Base-by-base conservation (phyloP, 1,140 invertebrate genomes). In the Sesamia nonagrioides region DNA sequence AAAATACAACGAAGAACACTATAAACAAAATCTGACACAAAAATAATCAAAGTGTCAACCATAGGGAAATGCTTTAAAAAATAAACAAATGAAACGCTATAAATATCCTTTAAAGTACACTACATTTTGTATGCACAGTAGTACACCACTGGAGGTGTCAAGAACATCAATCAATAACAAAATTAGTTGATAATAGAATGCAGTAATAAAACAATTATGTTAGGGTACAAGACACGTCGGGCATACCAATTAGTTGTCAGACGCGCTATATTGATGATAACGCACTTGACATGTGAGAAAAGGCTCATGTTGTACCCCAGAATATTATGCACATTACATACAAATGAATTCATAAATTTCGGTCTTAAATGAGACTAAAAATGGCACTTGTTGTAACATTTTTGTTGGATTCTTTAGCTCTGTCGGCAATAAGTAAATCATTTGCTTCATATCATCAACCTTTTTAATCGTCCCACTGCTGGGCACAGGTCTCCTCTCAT, bases 131-230 rank as follows among this genome's bases (percentile, higher is more conserved):
- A 58, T 58, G 54, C 54, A 58, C 21, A 58, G 17, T 21, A 58
- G 60, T 40, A 37, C 27, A 61, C 35, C 35, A 40, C 13, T n/a
- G 0, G 33, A 61, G 60, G 35, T 61, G 60, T 61, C 60, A 61
- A 40, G 58, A 6, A 40, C 60, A 61, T 61, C 35, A 61, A 61
- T 61, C 60, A 61, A 61, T 61, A 37, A 17, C 21, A 58, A 58
- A 58, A 58, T 58, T 61, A 40, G 8, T 35, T 61, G 60, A 61
- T 61, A 61, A 8, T 35, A 40, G n/a, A 37, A 58, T 13, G 21
- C 60, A 8, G 60, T 27, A 61, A 61, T 61, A 61, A 61, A 61
- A 61, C 35, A 61, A 61, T 61, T 37, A 61, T 3, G 35, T 61
- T 40, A 61, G 6, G 54, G 54, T 13, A 21, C 4, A 58, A 58